Evolutionary conservation across 2,797 vertebrate genomes (phyloP).

Genomic region (Coranthus polyacanthus): DNA sequence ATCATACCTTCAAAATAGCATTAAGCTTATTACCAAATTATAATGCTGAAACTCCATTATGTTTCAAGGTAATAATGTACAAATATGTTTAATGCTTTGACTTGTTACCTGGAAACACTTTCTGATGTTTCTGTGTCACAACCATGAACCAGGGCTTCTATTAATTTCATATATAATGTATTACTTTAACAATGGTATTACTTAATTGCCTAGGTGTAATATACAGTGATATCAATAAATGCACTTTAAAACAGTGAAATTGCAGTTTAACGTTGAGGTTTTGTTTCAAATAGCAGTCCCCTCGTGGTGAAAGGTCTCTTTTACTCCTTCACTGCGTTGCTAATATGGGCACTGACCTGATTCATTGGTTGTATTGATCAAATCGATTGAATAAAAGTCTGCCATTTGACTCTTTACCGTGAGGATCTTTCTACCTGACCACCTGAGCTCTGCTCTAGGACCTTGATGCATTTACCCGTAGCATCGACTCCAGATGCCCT

Average conservation of each 20-base stretch:
- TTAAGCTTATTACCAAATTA: no score
- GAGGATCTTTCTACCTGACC: constrained; percentile 17
- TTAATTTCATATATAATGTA: no score
- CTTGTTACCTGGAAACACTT: no score
- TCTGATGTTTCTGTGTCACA: no score
- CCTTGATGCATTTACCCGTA: constrained; percentile 20
- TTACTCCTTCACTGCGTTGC: constrained; percentile 11
- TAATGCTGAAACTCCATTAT: no score
- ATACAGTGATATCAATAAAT: neutral
- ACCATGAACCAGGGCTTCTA: no score
- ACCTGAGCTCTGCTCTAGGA: constrained; percentile 26
- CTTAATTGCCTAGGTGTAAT: no score
- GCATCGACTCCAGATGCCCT: constrained; percentile 30
- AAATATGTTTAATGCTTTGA: no score
- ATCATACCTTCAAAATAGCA: no score
- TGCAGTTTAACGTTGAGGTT: constrained; percentile 13
- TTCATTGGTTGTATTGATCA: constrained; percentile 53
- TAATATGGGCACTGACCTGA: constrained; percentile 16
- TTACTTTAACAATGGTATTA: no score
- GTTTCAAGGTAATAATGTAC: no score
- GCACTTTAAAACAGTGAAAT: constrained; percentile 23
- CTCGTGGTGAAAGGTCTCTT: constrained; percentile 13
- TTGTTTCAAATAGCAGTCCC: constrained; percentile 23
- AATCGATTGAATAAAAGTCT: constrained; percentile 46
- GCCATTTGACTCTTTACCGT: constrained; percentile 22